Evolutionary conservation across 2,113 vertebrate species (phyloP).

Genomic region (Cardinalis cardinalis): DNA sequence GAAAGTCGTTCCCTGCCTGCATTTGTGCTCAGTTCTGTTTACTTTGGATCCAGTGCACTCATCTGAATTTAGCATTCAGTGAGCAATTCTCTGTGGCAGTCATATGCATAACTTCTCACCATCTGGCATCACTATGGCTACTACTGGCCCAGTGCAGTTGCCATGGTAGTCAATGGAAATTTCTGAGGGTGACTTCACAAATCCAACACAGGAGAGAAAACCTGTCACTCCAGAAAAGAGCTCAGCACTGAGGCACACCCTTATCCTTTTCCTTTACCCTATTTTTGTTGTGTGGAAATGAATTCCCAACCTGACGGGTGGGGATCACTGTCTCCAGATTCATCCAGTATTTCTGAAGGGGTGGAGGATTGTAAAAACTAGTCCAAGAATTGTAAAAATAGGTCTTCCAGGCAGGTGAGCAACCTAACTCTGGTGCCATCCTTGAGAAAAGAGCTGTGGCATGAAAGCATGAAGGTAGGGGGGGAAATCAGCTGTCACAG

Average conservation of each 20-base stretch:
- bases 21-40: not conserved
- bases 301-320: not conserved
- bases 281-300: not conserved
- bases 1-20: not conserved
- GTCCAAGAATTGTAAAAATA: not conserved
- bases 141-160: constrained; percentile 16
- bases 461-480: not conserved
- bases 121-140: constrained; percentile 27
- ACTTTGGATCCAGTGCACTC: not conserved
- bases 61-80: constrained; percentile 1
- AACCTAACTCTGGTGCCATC: not conserved
- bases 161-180: constrained; percentile 17
- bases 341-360: not conserved
- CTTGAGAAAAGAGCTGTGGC: not conserved
- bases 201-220: not conserved
- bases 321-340: not conserved
- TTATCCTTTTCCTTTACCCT: not conserved
- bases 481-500: not conserved
- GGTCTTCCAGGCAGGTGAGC: not conserved
- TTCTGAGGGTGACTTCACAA: not conserved
- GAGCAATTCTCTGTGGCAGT: not conserved
- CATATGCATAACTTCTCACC: constrained; percentile 14
- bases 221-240: not conserved
- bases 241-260: not conserved
- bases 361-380: not conserved